Evolutionary conservation across 2,113 vertebrate genomes (phyloP).

Genomic region (Eira barbara): DNA sequence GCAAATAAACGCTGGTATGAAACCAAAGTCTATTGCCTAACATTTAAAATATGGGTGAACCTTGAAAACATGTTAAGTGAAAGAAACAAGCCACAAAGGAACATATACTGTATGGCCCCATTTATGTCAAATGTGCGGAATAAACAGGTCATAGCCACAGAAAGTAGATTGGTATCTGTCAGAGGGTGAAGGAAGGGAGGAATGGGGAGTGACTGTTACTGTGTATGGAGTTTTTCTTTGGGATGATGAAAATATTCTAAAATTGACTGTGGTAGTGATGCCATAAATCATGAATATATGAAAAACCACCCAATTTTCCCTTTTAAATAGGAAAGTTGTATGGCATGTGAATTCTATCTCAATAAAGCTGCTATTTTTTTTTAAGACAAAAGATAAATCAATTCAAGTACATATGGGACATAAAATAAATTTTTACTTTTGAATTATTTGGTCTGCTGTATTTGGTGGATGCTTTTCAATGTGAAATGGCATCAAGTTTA

Average conservation of each 20-base stretch:
- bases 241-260: slow-evolving; percentile 28
- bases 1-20: slow-evolving; percentile 9
- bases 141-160: background rate
- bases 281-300: background rate
- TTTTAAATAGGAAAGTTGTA: background rate
- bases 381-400: background rate
- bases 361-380: background rate
- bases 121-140: background rate
- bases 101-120: background rate
- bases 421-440: background rate
- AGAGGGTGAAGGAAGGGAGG: background rate
- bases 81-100: background rate
- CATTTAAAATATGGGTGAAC: background rate
- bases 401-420: background rate
- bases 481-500: background rate
- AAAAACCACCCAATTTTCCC: background rate
- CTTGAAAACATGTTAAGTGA: background rate
- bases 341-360: background rate
- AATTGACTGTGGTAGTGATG: background rate
- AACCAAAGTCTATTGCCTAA: background rate
- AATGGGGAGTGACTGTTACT: background rate
- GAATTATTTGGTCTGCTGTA: background rate
- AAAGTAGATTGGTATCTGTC: background rate
- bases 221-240: background rate
- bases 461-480: background rate